These are phyloP conservation scores for Zonitis immaculata DNA, from an alignment of 2,888 invertebrate genomes.

Conservation along the genomic window DNA sequence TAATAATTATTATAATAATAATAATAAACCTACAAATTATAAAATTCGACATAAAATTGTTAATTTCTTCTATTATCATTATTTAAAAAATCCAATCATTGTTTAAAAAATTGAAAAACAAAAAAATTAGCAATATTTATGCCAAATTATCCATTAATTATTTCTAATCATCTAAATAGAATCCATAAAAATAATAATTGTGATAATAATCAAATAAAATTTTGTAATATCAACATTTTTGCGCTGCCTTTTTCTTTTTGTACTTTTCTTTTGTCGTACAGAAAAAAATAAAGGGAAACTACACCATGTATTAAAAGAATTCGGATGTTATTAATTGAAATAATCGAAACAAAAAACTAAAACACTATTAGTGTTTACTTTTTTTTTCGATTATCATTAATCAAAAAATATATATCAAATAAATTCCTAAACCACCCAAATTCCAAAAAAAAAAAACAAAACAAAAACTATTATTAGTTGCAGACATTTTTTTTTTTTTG, in stretches of 20 bases:
- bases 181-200: background rate
- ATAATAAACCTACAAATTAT: slow-evolving; percentile 5
- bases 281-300: background rate
- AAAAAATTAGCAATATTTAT: background rate
- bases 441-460: no score
- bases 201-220: background rate
- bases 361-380: no score
- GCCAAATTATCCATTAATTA: background rate
- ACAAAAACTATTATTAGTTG: slow-evolving; percentile 37
- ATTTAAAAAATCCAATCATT: background rate
- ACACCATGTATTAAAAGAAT: no score
- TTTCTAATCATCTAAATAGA: background rate
- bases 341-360: no score
- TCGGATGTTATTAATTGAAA: no score
- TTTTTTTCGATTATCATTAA: background rate
- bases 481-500: slow-evolving; percentile 42
- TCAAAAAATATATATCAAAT: no score
- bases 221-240: background rate
- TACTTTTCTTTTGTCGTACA: background rate
- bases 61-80: background rate
- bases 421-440: slow-evolving; percentile 28
- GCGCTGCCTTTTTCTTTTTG: background rate
- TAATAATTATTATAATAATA: no score
- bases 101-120: background rate
- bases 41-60: slow-evolving; percentile 6